Percentiles rank a stretch among this genome's conserved stretches.
phyloP scores from a whole-genome alignment of 2,888 invertebrate genomes.

The Teinopalpus imperialis region DNA sequence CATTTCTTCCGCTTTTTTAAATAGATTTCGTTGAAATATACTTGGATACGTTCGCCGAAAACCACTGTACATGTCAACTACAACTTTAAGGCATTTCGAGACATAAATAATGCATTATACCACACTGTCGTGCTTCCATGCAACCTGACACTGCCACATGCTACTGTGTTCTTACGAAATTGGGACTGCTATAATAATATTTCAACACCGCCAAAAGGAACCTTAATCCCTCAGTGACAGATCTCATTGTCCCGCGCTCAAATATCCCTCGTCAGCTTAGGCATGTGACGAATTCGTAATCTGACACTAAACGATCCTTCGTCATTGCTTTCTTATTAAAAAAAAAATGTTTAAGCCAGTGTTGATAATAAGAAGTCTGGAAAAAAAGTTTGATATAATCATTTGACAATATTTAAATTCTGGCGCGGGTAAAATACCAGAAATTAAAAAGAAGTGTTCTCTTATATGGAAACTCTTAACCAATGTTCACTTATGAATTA shows the following conservation, averaged over 20 bases:
- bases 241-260: conserved; percentile 33
- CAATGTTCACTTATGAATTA: too few species aligned
- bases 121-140: conserved; percentile 46
- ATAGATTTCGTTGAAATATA: neutral
- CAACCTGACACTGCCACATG: conserved; percentile 53
- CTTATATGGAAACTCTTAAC: too few species aligned
- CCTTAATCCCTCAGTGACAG: conserved; percentile 33
- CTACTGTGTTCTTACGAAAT: conserved; percentile 58
- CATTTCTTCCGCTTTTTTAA: conserved; percentile 2
- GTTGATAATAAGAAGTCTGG: conserved; percentile 19
- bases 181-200: conserved; percentile 38
- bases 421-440: neutral
- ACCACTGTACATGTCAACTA: conserved; percentile 27
- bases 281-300: conserved; percentile 65
- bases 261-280: conserved; percentile 23
- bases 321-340: conserved; percentile 56
- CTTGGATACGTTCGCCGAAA: conserved; percentile 4
- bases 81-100: conserved; percentile 33
- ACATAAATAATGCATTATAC: conserved; percentile 39
- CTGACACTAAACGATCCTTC: conserved; percentile 54
- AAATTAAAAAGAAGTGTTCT: too few species aligned
- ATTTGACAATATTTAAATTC: conserved; percentile 11
- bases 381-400: conserved; percentile 8
- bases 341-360: conserved; percentile 35
- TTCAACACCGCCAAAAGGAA: conserved; percentile 12